Percentiles rank a stretch among this genome's conserved stretches.
These are phyloP conservation scores for Megalops atlanticus DNA, from an alignment of 2,113 vertebrate species.

Conservation along the genomic window DNA sequence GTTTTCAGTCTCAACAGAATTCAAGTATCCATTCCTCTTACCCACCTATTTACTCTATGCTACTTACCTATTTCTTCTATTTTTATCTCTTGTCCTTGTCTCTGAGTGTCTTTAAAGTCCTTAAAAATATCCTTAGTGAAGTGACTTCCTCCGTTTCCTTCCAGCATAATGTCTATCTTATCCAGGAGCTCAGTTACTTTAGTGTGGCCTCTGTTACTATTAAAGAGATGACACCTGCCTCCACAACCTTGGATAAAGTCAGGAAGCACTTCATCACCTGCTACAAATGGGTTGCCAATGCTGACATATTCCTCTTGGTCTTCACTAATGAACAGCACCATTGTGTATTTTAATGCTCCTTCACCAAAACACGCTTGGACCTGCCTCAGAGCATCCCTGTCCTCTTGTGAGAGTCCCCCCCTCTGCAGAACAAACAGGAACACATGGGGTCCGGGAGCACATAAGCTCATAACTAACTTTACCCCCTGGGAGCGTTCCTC, in stretches of 20 bases:
- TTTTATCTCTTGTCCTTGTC: not conserved
- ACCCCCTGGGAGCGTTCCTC: not conserved
- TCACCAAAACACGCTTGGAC: slow-evolving; percentile 13
- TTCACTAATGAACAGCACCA: slow-evolving; percentile 1
- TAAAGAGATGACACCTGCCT: slow-evolving; percentile 1
- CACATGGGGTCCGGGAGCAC: slow-evolving; percentile 17
- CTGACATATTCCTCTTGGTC: not conserved
- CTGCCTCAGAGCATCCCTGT: not conserved
- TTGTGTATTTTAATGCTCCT: slow-evolving; percentile 8
- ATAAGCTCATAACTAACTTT: not conserved
- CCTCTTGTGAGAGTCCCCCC: not conserved
- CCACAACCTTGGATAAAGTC: slow-evolving; percentile 33
- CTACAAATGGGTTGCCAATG: not conserved
- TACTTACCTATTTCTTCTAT: not conserved
- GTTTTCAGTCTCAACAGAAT: no score
- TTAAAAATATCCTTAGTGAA: not conserved
- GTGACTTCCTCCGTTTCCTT: slow-evolving; percentile 24
- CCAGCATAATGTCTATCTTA: slow-evolving; percentile 36
- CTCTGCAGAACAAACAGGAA: slow-evolving; percentile 11
- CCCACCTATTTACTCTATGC: not conserved
- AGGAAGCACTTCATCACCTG: not conserved
- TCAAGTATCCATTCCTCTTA: not conserved
- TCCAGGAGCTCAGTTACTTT: slow-evolving; percentile 32
- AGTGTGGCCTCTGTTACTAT: not conserved
- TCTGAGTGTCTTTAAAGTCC: not conserved